These are phyloP conservation scores for Falco cherrug DNA, from an alignment of 2,797 vertebrate genomes.

Conservation along the genomic window DNA sequence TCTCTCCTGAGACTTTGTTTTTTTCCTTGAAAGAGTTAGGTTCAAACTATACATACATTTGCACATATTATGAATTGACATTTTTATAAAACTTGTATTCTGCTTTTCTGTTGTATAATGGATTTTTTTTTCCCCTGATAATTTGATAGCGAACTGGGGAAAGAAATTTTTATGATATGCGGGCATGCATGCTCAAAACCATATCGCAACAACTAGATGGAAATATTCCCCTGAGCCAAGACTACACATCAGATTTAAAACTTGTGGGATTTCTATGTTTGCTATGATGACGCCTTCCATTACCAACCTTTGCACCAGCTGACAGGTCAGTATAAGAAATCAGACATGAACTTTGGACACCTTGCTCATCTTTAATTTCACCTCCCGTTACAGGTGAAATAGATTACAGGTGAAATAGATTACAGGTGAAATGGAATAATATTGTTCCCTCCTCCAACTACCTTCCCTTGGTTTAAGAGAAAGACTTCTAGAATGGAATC, in stretches of 20 bases:
- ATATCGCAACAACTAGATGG: not conserved
- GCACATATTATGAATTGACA: not conserved
- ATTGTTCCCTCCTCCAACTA: not conserved
- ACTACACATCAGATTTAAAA: not conserved
- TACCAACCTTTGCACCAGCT: not conserved
- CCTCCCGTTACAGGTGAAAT: not conserved
- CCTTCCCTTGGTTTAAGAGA: not conserved
- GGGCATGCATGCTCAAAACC: not conserved
- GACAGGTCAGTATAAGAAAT: not conserved
- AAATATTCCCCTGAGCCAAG: not conserved
- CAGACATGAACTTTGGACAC: not conserved
- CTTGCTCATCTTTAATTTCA: not conserved
- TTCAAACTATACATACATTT: not conserved
- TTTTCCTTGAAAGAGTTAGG: not conserved
- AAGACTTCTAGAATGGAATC: not conserved
- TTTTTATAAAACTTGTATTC: not conserved
- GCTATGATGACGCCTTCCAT: not conserved
- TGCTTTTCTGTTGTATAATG: not conserved
- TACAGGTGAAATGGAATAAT: not conserved
- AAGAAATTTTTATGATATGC: not conserved
- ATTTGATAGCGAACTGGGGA: not conserved
- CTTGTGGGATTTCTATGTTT: not conserved
- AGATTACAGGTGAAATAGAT: not conserved
- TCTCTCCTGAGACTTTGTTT: not conserved
- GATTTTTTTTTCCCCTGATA: not conserved